Conservation (phyloP, 2,888 invertebrate species). For the Synergus itoensis region DNA sequence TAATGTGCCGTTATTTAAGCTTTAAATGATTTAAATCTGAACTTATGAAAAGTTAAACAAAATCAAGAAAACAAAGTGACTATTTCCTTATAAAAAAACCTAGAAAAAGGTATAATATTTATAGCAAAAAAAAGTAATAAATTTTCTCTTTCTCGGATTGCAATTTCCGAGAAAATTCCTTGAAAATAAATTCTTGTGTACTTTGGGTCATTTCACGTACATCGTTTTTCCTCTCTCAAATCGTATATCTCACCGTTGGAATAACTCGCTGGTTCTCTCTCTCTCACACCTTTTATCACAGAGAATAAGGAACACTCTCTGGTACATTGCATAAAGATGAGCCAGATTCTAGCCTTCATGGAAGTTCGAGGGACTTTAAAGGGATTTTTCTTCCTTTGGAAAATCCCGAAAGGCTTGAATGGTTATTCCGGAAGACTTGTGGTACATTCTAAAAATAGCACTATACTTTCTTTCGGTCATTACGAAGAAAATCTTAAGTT, state of each 20-base stretch:
- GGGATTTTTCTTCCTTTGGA: not conserved
- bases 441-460: not conserved
- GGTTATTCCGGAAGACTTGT: not conserved
- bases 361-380: constrained; percentile 15
- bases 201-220: constrained; percentile 28
- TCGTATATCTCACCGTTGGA: constrained; percentile 9
- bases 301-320: constrained; percentile 34
- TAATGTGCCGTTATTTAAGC: no score
- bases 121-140: not conserved
- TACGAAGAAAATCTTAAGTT: not conserved
- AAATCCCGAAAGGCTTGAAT: not conserved
- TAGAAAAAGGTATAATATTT: not conserved
- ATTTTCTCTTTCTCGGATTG: not conserved
- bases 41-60: no score
- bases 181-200: constrained; percentile 29
- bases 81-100: not conserved
- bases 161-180: constrained; percentile 21
- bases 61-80: not conserved
- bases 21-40: no score
- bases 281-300: constrained; percentile 33
- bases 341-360: constrained; percentile 12
- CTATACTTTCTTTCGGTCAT: not conserved
- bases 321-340: constrained; percentile 43
- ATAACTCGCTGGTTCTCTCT: constrained; percentile 10
- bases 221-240: constrained; percentile 9